These are phyloP conservation scores for Petrolisthes manimaculis DNA, from an alignment of 2,888 invertebrate genomes.

Conservation along the genomic window DNA sequence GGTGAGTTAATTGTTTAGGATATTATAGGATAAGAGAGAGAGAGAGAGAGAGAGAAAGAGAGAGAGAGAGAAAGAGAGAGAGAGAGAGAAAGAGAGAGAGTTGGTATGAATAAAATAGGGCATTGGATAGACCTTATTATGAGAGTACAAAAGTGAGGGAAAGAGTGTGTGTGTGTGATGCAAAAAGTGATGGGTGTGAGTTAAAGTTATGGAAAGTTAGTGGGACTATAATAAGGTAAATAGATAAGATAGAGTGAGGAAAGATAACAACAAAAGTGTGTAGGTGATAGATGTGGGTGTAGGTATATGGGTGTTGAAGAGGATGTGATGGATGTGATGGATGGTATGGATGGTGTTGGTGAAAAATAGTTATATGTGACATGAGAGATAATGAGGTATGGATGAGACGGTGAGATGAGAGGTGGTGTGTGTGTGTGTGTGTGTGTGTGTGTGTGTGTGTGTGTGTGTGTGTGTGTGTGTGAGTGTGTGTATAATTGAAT, in stretches of 20 bases:
- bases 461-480: background rate
- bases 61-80: background rate
- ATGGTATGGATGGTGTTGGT: too few relatives aligned
- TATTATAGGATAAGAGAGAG: too few relatives aligned
- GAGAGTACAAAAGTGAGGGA: background rate
- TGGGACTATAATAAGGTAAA: too few relatives aligned
- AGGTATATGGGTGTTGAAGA: background rate
- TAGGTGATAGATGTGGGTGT: background rate
- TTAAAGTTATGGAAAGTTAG: background rate
- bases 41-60: background rate
- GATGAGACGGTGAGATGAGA: background rate
- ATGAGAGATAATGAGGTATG: background rate
- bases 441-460: constrained; percentile 4
- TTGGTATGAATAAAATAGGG: background rate
- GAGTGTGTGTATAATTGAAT: background rate
- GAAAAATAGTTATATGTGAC: too few relatives aligned
- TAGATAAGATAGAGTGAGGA: background rate
- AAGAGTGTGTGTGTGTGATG: background rate
- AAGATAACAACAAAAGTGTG: background rate
- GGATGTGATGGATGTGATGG: background rate
- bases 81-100: background rate
- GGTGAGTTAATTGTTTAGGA: too few relatives aligned
- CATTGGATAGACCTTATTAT: background rate
- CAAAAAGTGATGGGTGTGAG: background rate
- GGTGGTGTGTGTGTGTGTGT: constrained; percentile 3